phyloP scores from a whole-genome alignment of 2,888 invertebrate species.

The Phengaris arion region DNA sequence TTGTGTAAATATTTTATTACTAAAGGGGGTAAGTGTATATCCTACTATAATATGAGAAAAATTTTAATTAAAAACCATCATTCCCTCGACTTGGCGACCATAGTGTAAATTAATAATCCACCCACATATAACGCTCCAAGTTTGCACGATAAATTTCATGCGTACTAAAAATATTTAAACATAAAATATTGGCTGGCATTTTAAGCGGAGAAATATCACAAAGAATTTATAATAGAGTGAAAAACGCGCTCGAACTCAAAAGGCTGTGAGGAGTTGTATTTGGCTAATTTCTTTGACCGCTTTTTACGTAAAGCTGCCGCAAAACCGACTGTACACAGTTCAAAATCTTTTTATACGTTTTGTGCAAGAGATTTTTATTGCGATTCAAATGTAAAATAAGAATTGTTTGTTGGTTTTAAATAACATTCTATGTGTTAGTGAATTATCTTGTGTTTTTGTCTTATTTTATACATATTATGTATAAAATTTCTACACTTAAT shows the following conservation, averaged over 20 bases:
- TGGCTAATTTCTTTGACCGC: constrained; percentile 38
- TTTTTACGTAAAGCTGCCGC: constrained; percentile 29
- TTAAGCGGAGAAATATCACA: constrained; percentile 34
- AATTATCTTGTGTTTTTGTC: background rate
- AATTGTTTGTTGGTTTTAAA: background rate
- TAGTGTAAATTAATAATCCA: background rate
- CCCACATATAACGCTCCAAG: background rate
- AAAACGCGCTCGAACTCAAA: constrained; percentile 36
- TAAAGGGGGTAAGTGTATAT: no score
- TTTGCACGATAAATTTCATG: constrained; percentile 19
- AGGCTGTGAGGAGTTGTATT: constrained; percentile 39
- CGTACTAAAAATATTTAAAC: constrained; percentile 18
- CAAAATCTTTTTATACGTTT: constrained; percentile 29
- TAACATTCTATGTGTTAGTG: background rate
- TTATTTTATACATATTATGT: background rate
- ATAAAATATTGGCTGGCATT: constrained; percentile 30
- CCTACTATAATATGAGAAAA: no score
- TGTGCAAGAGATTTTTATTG: constrained; percentile 18
- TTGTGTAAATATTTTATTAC: no score
- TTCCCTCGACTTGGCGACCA: background rate
- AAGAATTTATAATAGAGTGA: constrained; percentile 36
- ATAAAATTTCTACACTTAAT: no score
- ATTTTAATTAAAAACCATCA: no score
- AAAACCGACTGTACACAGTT: constrained; percentile 26
- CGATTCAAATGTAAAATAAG: constrained; percentile 13